These are phyloP conservation scores for Neuroscelio doddi DNA, from an alignment of 2,888 invertebrate species.

Conservation along the genomic window DNA sequence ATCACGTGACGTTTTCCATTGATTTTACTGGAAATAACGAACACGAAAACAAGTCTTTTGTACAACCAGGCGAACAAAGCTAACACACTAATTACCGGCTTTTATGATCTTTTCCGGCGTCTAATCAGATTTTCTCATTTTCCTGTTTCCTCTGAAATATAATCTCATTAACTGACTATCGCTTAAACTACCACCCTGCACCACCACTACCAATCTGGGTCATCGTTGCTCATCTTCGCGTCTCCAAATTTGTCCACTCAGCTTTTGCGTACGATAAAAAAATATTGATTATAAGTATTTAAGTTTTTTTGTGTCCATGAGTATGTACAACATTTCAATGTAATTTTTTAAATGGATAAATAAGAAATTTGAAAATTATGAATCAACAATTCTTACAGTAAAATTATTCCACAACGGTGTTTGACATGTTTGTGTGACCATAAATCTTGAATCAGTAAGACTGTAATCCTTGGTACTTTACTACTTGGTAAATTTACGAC, in stretches of 20 bases:
- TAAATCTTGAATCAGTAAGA: slow-evolving; percentile 33
- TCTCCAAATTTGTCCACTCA: too few relatives aligned
- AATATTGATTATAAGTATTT: slow-evolving; percentile 33
- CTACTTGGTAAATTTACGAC: slow-evolving; percentile 25
- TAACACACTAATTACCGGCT: slow-evolving; percentile 65
- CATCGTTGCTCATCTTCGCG: slow-evolving; percentile 35
- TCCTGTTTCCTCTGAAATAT: slow-evolving; percentile 58
- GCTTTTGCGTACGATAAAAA: slow-evolving; percentile 22
- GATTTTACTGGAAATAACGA: slow-evolving; percentile 37
- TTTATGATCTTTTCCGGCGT: slow-evolving; percentile 67
- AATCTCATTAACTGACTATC: slow-evolving; percentile 63
- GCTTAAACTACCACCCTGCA: slow-evolving; percentile 41
- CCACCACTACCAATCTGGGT: slow-evolving; percentile 31
- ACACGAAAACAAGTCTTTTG: slow-evolving; percentile 42
- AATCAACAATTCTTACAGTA: slow-evolving; percentile 21
- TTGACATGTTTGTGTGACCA: slow-evolving; percentile 28
- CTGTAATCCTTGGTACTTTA: slow-evolving; percentile 16
- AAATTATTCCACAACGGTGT: slow-evolving; percentile 24
- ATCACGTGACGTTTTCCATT: slow-evolving; percentile 35
- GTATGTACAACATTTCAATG: neutral
- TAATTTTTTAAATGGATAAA: neutral
- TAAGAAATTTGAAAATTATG: slow-evolving; percentile 12
- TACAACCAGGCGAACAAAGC: slow-evolving; percentile 58
- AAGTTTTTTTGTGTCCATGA: neutral
- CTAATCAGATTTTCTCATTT: slow-evolving; percentile 66